phyloP scores from a whole-genome alignment of 1,140 invertebrate species.

The Nymphalis io region DNA sequence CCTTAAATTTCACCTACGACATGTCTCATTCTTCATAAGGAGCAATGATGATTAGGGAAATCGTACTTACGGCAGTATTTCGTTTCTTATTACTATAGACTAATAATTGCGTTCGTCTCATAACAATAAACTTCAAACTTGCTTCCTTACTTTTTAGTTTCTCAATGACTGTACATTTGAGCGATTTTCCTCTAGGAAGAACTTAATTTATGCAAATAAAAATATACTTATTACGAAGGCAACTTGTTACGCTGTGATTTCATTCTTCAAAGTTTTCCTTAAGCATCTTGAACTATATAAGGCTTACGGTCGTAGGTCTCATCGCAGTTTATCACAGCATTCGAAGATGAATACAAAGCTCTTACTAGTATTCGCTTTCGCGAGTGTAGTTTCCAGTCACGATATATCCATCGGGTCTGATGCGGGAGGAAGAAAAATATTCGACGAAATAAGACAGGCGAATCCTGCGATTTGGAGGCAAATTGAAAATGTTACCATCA shows the following conservation, averaged over 20 bases:
- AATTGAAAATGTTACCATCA: conserved; percentile 56
- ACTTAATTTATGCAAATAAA: conserved; percentile 56
- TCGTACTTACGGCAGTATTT: too few species aligned
- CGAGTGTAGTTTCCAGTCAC: conserved; percentile 42
- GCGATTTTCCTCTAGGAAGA: conserved; percentile 73
- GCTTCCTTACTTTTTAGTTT: conserved; percentile 33
- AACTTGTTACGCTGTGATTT: conserved; percentile 49
- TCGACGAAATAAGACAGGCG: conserved; percentile 55
- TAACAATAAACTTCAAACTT: conserved; percentile 23
- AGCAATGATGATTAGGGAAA: too few species aligned
- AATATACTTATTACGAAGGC: conserved; percentile 56
- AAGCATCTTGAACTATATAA: conserved; percentile 55
- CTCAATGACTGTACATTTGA: conserved; percentile 57
- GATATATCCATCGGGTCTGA: conserved; percentile 54
- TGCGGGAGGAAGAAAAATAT: conserved; percentile 52
- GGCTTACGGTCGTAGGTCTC: conserved; percentile 24
- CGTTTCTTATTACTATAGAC: not conserved
- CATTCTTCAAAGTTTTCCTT: conserved; percentile 58
- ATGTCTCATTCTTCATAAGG: too few species aligned
- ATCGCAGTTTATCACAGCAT: conserved; percentile 39
- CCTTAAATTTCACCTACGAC: too few species aligned
- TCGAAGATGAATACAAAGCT: conserved; percentile 53
- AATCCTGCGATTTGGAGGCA: conserved; percentile 67
- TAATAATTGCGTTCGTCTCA: not conserved
- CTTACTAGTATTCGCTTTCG: conserved; percentile 45